These are phyloP conservation scores for Mycetomoellerius zeteki DNA, from an alignment of 1,140 invertebrate genomes.

Conservation along the genomic window DNA sequence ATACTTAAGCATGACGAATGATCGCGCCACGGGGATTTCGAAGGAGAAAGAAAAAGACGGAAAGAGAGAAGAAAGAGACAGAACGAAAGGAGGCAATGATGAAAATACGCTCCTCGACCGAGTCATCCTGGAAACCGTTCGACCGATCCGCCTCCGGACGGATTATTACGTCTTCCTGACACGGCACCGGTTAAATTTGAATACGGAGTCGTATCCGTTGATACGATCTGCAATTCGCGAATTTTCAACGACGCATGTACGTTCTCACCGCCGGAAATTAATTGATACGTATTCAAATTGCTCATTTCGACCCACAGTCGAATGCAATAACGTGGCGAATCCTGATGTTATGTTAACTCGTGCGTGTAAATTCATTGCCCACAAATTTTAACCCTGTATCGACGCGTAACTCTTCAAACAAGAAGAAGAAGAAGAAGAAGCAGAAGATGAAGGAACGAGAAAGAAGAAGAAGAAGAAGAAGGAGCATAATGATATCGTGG, in stretches of 20 bases:
- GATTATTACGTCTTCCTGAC: slow-evolving; percentile 61
- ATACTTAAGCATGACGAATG: slow-evolving; percentile 86
- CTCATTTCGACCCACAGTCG: not conserved
- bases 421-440: not conserved
- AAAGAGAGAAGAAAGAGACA: not conserved
- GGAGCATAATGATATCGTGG: not conserved
- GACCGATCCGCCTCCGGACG: slow-evolving; percentile 13
- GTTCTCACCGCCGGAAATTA: slow-evolving; percentile 22
- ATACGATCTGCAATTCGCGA: slow-evolving; percentile 44
- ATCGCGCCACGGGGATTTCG: slow-evolving; percentile 77
- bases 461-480: not conserved
- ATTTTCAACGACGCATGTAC: slow-evolving; percentile 35
- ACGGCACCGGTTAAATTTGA: slow-evolving; percentile 45
- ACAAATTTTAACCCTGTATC: slow-evolving; percentile 8
- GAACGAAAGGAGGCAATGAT: slow-evolving; percentile 42
- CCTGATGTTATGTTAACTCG: not conserved
- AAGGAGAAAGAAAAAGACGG: slow-evolving; percentile 1
- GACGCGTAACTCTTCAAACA: not conserved
- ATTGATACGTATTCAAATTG: slow-evolving; percentile 55
- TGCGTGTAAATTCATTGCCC: slow-evolving; percentile 20
- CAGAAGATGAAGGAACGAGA: not conserved
- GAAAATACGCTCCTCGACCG: slow-evolving; percentile 44
- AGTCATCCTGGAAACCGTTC: slow-evolving; percentile 46
- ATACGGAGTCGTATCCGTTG: slow-evolving; percentile 26
- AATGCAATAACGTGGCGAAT: not conserved